Percentiles rank a stretch among this genome's conserved stretches.
These are phyloP conservation scores for Hybos culiciformis DNA, from an alignment of 2,888 invertebrate genomes.

Conservation along the genomic window DNA sequence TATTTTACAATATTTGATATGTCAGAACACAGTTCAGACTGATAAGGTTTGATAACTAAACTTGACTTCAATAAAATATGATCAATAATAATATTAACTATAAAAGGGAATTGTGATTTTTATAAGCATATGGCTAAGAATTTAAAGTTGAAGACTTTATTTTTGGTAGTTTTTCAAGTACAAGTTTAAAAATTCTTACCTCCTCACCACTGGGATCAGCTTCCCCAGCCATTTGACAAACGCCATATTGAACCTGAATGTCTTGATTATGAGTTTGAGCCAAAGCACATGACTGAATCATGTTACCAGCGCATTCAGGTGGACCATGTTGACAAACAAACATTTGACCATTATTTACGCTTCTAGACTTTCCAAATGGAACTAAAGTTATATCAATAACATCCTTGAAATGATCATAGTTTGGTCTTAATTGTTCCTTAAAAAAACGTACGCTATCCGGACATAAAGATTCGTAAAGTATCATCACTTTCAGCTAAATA, in stretches of 20 bases:
- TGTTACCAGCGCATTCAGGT: slow-evolving; percentile 46
- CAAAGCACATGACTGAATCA: slow-evolving; percentile 46
- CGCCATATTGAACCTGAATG: slow-evolving; percentile 32
- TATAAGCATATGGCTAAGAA: too few species aligned
- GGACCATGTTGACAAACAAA: slow-evolving; percentile 52
- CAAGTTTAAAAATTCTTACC: slow-evolving; percentile 1
- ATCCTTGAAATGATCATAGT: slow-evolving; percentile 37
- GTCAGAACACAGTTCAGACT: too few species aligned
- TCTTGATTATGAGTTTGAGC: slow-evolving; percentile 20
- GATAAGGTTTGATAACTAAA: too few species aligned
- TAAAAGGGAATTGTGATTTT: too few species aligned
- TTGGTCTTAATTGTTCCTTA: slow-evolving; percentile 39
- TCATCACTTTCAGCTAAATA: slow-evolving; percentile 38
- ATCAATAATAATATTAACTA: too few species aligned
- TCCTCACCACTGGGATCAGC: slow-evolving; percentile 26
- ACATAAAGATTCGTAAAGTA: slow-evolving; percentile 47
- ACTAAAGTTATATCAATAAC: slow-evolving; percentile 41
- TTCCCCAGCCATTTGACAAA: slow-evolving; percentile 35
- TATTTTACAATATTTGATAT: too few species aligned
- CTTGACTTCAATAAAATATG: too few species aligned
- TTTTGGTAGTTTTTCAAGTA: too few species aligned
- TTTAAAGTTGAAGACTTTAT: too few species aligned
- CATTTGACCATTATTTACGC: slow-evolving; percentile 27
- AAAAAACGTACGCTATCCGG: slow-evolving; percentile 47
- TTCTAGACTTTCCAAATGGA: slow-evolving; percentile 50